Evolutionary conservation across 2,888 invertebrate species (phyloP).

Genomic region (Drosophila percnosoma): DNA sequence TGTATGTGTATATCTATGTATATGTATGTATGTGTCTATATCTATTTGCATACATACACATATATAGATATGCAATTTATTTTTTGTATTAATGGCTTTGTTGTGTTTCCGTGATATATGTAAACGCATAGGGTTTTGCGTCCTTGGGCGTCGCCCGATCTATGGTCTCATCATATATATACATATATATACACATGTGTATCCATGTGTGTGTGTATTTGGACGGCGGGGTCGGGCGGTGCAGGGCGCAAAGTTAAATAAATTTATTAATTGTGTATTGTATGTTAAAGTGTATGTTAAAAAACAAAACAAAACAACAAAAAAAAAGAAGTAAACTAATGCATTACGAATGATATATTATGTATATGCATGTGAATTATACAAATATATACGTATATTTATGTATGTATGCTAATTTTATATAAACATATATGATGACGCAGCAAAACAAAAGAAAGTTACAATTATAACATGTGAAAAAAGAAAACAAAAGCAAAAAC

Average conservation of each 20-base stretch:
- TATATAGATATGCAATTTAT: constrained; percentile 43
- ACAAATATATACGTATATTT: constrained; percentile 27
- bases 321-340: constrained; percentile 26
- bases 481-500: constrained; percentile 15
- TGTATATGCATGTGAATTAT: constrained; percentile 21
- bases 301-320: constrained; percentile 6
- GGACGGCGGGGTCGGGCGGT: neutral
- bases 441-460: constrained; percentile 25
- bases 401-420: constrained; percentile 34
- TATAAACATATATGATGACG: constrained; percentile 17
- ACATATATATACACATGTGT: constrained; percentile 1
- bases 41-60: constrained; percentile 37
- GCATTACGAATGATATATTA: constrained; percentile 28
- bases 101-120: constrained; percentile 81
- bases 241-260: constrained; percentile 27
- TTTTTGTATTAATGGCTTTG: constrained; percentile 75
- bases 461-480: constrained; percentile 1
- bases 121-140: constrained; percentile 70
- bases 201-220: constrained; percentile 5
- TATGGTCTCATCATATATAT: constrained; percentile 1
- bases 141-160: constrained; percentile 11
- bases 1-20: constrained; percentile 26
- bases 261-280: constrained; percentile 64
- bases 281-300: constrained; percentile 60
- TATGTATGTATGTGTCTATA: constrained; percentile 32